These are phyloP conservation scores for Limnephilus auricula DNA, from an alignment of 2,888 invertebrate genomes.

Conservation along the genomic window DNA sequence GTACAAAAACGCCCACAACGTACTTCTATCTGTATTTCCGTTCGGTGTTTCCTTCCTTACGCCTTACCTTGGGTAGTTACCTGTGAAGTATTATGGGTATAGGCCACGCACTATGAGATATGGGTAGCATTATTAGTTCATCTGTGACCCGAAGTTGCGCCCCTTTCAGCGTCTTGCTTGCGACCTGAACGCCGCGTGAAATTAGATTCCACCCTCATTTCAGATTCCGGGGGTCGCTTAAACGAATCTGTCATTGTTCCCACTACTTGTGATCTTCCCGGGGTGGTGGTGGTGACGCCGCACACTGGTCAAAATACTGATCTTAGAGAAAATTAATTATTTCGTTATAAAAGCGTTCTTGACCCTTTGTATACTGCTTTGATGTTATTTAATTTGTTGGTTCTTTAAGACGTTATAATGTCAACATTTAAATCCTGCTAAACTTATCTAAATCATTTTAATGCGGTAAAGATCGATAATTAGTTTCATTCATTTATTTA, in stretches of 20 bases:
- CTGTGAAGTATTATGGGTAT: not conserved
- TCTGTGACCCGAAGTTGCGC: constrained; percentile 14
- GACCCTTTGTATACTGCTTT: too few species aligned
- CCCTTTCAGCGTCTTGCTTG: constrained; percentile 22
- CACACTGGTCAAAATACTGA: not conserved
- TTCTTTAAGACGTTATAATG: too few species aligned
- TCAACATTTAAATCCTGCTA: too few species aligned
- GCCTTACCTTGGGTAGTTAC: not conserved
- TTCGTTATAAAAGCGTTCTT: not conserved
- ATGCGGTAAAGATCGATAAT: too few species aligned
- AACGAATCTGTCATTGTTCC: constrained; percentile 22
- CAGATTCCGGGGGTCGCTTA: not conserved
- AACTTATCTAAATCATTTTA: too few species aligned
- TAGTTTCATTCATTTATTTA: too few species aligned
- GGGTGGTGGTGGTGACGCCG: not conserved
- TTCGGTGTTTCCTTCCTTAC: not conserved
- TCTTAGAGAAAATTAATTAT: not conserved
- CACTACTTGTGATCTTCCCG: not conserved
- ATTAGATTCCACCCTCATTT: constrained; percentile 12
- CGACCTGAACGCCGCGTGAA: not conserved
- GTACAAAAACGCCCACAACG: not conserved
- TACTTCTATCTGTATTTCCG: not conserved
- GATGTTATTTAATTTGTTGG: too few species aligned
- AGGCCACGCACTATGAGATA: not conserved
- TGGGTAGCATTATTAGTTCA: constrained; percentile 14